A percentile compares a stretch with the other conserved stretches of the same genome.
Conservation (phyloP, 1,140 invertebrate species). For the Alviniconcha marisindica region DNA sequence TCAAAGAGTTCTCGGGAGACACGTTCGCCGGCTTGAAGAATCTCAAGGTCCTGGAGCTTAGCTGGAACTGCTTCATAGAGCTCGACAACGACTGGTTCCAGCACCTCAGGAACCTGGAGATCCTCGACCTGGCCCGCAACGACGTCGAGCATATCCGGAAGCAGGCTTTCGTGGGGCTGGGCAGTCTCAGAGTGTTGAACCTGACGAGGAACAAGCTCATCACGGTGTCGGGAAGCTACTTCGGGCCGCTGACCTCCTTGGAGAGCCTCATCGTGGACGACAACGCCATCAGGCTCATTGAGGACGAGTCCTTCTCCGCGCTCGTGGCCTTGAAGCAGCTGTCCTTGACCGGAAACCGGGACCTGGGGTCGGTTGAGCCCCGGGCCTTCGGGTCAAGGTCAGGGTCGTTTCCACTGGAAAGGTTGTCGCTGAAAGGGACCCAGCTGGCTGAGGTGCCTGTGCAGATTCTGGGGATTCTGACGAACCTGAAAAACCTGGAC, state of each 20-base stretch:
- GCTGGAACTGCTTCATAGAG: slow-evolving; percentile 15
- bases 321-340: slow-evolving; percentile 6
- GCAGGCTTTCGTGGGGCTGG: background rate
- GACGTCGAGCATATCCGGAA: background rate
- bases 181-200: background rate
- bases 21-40: background rate
- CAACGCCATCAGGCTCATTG: background rate
- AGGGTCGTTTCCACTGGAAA: background rate
- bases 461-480: background rate
- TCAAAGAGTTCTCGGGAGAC: background rate
- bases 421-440: slow-evolving; percentile 23
- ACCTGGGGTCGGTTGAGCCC: background rate
- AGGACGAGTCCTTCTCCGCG: background rate
- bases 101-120: background rate
- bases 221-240: background rate
- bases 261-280: slow-evolving; percentile 1
- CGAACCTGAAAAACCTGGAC: slow-evolving; percentile 8
- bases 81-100: background rate
- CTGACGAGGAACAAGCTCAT: slow-evolving; percentile 4
- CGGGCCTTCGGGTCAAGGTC: background rate
- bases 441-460: background rate
- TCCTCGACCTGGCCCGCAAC: slow-evolving; percentile 24
- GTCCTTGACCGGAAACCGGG: slow-evolving; percentile 19
- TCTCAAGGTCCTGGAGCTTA: slow-evolving; percentile 13
- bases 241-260: background rate